Conservation (phyloP, 2,113 vertebrate genomes). For the Psammodynastes pulverulentus region DNA sequence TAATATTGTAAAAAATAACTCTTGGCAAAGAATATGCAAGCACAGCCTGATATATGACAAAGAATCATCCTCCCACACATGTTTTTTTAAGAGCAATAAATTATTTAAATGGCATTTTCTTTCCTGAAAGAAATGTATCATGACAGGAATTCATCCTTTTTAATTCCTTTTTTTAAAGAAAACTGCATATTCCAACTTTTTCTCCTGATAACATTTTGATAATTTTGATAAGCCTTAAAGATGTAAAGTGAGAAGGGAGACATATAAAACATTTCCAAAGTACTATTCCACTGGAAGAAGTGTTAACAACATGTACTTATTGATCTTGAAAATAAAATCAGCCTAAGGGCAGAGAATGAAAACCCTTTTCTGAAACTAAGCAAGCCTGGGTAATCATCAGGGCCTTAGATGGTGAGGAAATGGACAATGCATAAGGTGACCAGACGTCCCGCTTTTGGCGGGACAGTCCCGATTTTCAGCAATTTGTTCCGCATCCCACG, state of each 20-base stretch:
- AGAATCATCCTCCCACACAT: not conserved
- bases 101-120: not conserved
- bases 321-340: not conserved
- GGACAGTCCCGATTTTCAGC: no score
- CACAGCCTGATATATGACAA: not conserved
- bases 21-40: not conserved
- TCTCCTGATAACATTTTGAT: not conserved
- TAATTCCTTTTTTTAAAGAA: not conserved
- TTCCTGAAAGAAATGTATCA: not conserved
- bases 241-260: not conserved
- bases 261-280: not conserved
- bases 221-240: not conserved
- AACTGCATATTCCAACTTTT: not conserved
- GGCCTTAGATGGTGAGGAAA: not conserved
- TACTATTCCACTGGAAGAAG: not conserved
- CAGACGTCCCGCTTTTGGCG: no score
- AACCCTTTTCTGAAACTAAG: not conserved
- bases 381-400: not conserved
- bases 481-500: no score
- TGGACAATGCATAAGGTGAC: not conserved
- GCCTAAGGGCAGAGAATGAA: not conserved
- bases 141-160: not conserved
- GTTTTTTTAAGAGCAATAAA: not conserved
- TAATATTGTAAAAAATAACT: not conserved
- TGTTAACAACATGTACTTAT: not conserved